Evolutionary conservation across 2,113 vertebrate genomes (phyloP), one percentile per base, ranked within the genome.

Genomic region (Spermophilus dauricus): DNA sequence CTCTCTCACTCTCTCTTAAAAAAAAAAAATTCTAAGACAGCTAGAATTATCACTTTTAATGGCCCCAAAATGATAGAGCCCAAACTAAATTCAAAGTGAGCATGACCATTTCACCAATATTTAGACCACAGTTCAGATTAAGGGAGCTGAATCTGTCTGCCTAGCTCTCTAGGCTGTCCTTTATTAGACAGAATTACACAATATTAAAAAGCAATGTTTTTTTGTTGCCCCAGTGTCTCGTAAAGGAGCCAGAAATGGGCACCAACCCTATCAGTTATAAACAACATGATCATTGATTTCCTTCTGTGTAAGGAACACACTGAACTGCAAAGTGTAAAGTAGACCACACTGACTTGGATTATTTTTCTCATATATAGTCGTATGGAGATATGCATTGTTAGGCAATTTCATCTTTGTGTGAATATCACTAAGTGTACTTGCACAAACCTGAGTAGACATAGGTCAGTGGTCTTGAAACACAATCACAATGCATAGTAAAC

Each of bases 1-100:
- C n/a, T n/a, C n/a, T n/a, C n/a, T n/a, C n/a, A n/a, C n/a, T n/a
- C n/a, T n/a, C n/a, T n/a, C n/a, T n/a, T n/a, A n/a, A n/a, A n/a
- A n/a, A n/a, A n/a, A n/a, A n/a, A n/a, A 81, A 94, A 72, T 69
- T 88, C 58, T 75, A 85, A 84, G 11, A 94, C 70, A 48, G 45
- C n/a, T 37, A 86, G 37, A 95, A 85, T 80, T 67, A 63, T 75
- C 18, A 96, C 48, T 84, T 17, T 5, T 78, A 91, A 34, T 18
- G 51, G 4, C 13, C n/a, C 78, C n/a, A n/a, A 1, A 4, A 48
- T 9, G n/a, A 58, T 4, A 51, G 16, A 75, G n/a, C 48, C 65
- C 48, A 51, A 87, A 91, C 34, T 26, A 84, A 70, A 88, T 8
- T 72, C 39, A 67, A 72, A 82, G 42, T 75, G 42, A 89, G 53